Evolutionary conservation across 2,888 invertebrate genomes (phyloP).

Genomic region (Lordiphosa andalusiaca): DNA sequence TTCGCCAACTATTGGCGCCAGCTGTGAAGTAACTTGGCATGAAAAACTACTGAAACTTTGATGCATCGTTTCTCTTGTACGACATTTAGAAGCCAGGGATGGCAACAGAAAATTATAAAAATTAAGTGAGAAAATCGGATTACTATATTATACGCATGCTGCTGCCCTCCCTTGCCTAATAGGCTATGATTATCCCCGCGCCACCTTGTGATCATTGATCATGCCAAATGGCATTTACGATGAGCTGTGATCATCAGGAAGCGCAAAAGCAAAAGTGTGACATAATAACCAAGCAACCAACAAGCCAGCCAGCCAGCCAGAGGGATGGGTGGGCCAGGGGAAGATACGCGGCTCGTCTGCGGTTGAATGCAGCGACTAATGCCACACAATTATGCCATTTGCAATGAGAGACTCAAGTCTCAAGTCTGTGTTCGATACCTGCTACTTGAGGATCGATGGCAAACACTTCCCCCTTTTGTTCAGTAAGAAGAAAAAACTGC

Average conservation of each 20-base stretch:
- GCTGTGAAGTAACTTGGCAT: no score
- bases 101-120: no score
- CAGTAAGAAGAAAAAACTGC: conserved; percentile 22
- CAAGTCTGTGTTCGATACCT: conserved; percentile 28
- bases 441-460: conserved; percentile 53
- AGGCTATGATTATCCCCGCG: no score
- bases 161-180: no score
- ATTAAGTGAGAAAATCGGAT: not conserved
- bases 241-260: conserved; percentile 42
- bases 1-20: no score
- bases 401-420: conserved; percentile 36
- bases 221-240: no score
- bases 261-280: conserved; percentile 59
- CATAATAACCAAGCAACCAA: conserved; percentile 45
- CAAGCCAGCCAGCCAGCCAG: not conserved
- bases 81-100: no score
- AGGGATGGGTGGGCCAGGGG: not conserved
- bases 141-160: no score
- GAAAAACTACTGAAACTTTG: no score
- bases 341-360: conserved; percentile 37
- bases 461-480: conserved; percentile 54
- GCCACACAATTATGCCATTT: conserved; percentile 60
- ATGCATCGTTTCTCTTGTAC: no score
- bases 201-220: no score
- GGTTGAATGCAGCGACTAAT: conserved; percentile 66